phyloP scores from a whole-genome alignment of 2,113 vertebrate genomes.

The Lates calcarifer region DNA sequence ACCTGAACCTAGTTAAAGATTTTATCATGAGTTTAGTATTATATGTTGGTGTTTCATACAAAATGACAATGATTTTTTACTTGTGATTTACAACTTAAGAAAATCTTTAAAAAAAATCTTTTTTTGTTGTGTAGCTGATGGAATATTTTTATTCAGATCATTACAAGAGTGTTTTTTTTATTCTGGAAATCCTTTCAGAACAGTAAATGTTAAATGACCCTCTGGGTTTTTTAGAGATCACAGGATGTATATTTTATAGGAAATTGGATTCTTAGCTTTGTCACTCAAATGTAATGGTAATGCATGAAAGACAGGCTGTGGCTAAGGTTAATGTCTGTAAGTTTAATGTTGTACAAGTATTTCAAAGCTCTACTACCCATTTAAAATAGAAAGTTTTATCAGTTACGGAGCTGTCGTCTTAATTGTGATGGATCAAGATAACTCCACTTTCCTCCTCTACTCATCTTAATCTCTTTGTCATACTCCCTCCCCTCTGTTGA shows the following conservation, averaged over 20 bases:
- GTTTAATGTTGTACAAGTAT: not conserved
- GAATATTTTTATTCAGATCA: not conserved
- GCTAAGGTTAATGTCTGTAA: not conserved
- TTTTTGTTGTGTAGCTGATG: not conserved
- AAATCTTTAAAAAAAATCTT: not conserved
- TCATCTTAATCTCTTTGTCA: slow-evolving; percentile 33
- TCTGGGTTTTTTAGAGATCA: not conserved
- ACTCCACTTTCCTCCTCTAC: slow-evolving; percentile 17
- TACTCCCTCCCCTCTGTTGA: slow-evolving; percentile 36
- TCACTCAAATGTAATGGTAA: not conserved
- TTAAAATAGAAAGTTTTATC: slow-evolving; percentile 33
- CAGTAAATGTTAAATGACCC: not conserved
- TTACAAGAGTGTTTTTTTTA: not conserved
- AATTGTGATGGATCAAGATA: slow-evolving; percentile 54
- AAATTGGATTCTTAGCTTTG: not conserved
- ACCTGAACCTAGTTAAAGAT: not conserved
- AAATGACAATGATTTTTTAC: no score
- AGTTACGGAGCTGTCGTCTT: slow-evolving; percentile 12
- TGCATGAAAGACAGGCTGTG: not conserved
- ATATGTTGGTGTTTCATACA: not conserved
- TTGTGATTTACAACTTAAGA: no score
- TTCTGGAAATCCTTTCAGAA: not conserved
- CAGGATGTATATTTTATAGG: not conserved
- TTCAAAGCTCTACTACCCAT: slow-evolving; percentile 3
- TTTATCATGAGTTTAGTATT: not conserved